These are phyloP conservation scores for Aphis gossypii DNA, from an alignment of 1,140 invertebrate genomes.

Conservation along the genomic window DNA sequence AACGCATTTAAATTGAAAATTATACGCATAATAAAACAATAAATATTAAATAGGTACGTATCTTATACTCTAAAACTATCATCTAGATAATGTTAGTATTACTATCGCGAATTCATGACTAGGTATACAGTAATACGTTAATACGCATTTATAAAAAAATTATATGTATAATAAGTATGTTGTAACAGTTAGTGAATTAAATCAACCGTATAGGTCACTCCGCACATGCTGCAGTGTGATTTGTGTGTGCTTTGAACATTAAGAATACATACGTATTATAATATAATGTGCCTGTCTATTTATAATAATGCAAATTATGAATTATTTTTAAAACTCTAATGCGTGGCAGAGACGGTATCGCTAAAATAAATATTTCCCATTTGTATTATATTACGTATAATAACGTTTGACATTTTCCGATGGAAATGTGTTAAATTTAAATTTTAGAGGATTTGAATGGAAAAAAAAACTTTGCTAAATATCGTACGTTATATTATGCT, in stretches of 20 bases:
- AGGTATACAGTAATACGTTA: neutral
- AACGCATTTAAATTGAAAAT: conserved; percentile 38
- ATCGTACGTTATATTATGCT: neutral
- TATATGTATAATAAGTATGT: neutral
- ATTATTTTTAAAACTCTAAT: neutral
- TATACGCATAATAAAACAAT: neutral
- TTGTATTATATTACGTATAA: neutral
- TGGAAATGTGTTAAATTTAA: neutral
- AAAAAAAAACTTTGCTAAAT: neutral
- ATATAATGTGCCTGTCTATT: neutral
- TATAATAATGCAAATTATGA: neutral
- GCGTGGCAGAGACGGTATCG: neutral
- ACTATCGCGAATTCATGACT: neutral
- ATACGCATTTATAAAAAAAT: neutral
- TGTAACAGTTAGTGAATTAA: neutral
- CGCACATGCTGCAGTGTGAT: neutral
- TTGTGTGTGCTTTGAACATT: neutral
- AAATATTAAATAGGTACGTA: neutral
- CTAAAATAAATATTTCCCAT: neutral
- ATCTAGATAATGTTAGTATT: neutral
- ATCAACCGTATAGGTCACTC: neutral
- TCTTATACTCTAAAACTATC: neutral
- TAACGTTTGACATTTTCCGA: neutral
- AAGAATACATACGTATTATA: neutral
- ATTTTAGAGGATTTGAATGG: neutral